Base-by-base conservation (phyloP, 1,140 invertebrate genomes). In the Tyrophagus putrescentiae region DNA sequence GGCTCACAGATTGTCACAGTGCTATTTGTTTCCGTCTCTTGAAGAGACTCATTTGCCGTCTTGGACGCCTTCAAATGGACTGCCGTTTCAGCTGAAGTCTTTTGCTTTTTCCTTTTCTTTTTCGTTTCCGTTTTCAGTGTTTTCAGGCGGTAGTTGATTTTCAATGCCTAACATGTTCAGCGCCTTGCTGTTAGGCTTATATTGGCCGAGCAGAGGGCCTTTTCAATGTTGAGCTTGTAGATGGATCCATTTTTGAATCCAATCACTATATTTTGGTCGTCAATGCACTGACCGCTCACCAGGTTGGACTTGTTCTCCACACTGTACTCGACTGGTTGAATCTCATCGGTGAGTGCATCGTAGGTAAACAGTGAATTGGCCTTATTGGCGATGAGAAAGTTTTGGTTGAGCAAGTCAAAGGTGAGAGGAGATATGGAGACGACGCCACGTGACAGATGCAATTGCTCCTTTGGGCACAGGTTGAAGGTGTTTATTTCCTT, bases 161-260 rank as follows among this genome's bases (percentile, higher is more conserved):
- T 60, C 63, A 7, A 64, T 32, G 29, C 63, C 63, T 28, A 64
- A 33, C 28, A 64, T 4, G 32, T 54, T 57, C 11, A 63, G 23
- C 6, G 63, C 63, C 54, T 64, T 64, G n/a, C 29, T 31, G 21
- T 57, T 62, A 25, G 34, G 56, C 25, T 50, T 33, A 32, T 25
- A 57, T 39, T 27, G 18, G 28, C 33, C 11, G 9, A 23, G 18
- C 63, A 31, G 9, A 64, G 11, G 28, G 61, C 60, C 5, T 32
- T 56, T 18, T 61, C 60, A 28, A 64, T 63, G 27, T 63, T 62
- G 21, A 44, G 28, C 11, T 45, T 9, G 39, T 52, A 18, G 32
- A 64, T 52, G 0, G 31, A 21, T 13, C 63, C 63, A 50, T 64
- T 63, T 4, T 52, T 23, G 41, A 64, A 64, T 39, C 60, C 53